Evolutionary conservation across 2,888 invertebrate species (phyloP), one percentile per base, ranked within the genome.

Genomic region (Dasypolia templi): DNA sequence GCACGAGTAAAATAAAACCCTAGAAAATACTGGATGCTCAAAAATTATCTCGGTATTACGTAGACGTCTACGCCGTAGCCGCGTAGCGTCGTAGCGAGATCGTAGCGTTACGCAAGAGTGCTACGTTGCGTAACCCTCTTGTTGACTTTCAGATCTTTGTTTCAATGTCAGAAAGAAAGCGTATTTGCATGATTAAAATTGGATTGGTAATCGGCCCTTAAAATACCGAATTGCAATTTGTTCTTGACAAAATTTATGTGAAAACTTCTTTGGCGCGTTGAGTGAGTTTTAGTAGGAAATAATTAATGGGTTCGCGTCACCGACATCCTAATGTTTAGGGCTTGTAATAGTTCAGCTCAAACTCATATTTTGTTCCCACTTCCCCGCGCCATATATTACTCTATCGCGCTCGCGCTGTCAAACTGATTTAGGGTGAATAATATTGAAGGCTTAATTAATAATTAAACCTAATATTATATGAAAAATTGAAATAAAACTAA

Each of bases 81-180:
- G 53, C 76, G 82, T 75, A 82, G 77, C 77, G 6, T 12, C 81
- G 81, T 75, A 75, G 75, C 70, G n/a, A 51, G 56, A 59, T 62
- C 69, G 74, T 76, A 84, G 76, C 79, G 74, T 88, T 88, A 89
- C 88, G 89, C 83, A 87, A 89, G 87, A 58, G 42, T 65, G 77
- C 78, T 74, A 73, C 68, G 81, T 88, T 89, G 83, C 88, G 88
- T 87, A 87, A 89, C 85, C 75, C 67, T 79, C 66, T n/a, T 72
- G 77, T 81, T 83, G 81, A 79, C 84, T 85, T 83, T 86, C 69
- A 72, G 69, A 72, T 78, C 81, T 82, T 88, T 83, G 75, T 84
- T 75, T 70, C 77, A 72, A 84, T 72, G 85, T 69, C 69, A 69
- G 56, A 72, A 69, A 69, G 78, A 77, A 81, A 75, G 44, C 26